Percentiles rank a stretch among this genome's conserved stretches.
Evolutionary conservation across 92 coral and sea anemone genomes (phyloP).

Genomic region (Umimayanthus kanabou): DNA sequence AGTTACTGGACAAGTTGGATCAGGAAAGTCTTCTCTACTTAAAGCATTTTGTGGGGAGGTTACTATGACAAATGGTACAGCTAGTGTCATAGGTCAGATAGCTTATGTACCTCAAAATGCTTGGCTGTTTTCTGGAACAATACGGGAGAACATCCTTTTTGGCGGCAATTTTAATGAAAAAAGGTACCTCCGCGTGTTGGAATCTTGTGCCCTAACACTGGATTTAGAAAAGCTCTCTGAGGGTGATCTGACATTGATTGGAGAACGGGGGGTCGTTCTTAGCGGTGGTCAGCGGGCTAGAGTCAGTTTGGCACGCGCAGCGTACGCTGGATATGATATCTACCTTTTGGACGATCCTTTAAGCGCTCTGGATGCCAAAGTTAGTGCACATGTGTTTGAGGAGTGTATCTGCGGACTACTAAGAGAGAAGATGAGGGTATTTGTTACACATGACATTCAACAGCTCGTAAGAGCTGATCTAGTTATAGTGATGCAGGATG

Average conservation of each 20-base stretch:
- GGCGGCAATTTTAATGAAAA: slow-evolving; percentile 20
- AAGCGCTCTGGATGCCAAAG: slow-evolving; percentile 45
- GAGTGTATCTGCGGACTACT: slow-evolving; percentile 11
- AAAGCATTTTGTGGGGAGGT: slow-evolving; percentile 29
- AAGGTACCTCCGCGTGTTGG: background rate
- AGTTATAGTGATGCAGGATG: background rate
- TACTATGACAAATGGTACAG: slow-evolving; percentile 11
- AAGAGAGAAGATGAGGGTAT: slow-evolving; percentile 4
- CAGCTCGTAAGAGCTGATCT: background rate
- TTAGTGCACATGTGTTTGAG: slow-evolving; percentile 33
- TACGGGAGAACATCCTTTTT: slow-evolving; percentile 44
- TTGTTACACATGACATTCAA: slow-evolving; percentile 1
- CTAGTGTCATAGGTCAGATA: slow-evolving; percentile 7
- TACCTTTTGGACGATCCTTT: slow-evolving; percentile 48
- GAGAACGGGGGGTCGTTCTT: slow-evolving; percentile 38
- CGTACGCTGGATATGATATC: slow-evolving; percentile 33
- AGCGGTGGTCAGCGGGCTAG: slow-evolving; percentile 56
- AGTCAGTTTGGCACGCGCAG: slow-evolving; percentile 48
- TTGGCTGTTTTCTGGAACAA: slow-evolving; percentile 46
- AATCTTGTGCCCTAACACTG: slow-evolving; percentile 28
- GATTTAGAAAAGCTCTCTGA: slow-evolving; percentile 31
- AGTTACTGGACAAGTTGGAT: slow-evolving; percentile 41
- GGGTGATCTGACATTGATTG: slow-evolving; percentile 29
- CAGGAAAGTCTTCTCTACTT: slow-evolving; percentile 41
- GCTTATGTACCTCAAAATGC: slow-evolving; percentile 37